Evolutionary conservation across 2,888 invertebrate genomes (phyloP), one percentile per base, ranked within the genome.

Genomic region (Yponomeuta evonymella): DNA sequence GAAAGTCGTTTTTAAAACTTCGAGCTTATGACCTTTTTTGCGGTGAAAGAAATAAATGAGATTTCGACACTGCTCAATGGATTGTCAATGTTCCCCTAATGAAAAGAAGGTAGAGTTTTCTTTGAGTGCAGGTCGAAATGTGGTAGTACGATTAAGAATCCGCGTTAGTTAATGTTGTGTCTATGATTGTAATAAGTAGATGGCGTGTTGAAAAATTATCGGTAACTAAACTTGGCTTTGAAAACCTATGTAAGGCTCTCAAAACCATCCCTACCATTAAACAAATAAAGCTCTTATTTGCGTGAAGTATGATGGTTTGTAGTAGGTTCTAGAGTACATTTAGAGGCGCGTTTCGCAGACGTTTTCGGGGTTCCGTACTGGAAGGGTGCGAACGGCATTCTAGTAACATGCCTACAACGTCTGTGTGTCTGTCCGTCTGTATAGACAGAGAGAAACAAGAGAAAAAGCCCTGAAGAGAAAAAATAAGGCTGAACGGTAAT

Each of bases 161-260:
- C 79, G 82, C 85, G 87, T 88, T 88, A 84, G 89, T 89, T 90
- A 89, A 89, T 90, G 88, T 84, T 87, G 84, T 86, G 88, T 84
- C 89, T 90, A 89, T 88, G 90, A 90, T 90, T 86, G 89, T 90
- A 91, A 90, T 92, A 91, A 91, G 92, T 90, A 89, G 90, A 91
- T 86, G 90, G 89, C 89, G 90, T 90, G 92, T 91, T 91, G 91
- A 92, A 91, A 90, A 92, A 92, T 91, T 91, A 90, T 91, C 90
- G 88, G 88, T 83, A 58, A 82, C 88, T 51, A 29, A 58, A 58
- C 51, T 58, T 58, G 51, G 15, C 10, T 23, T 29, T 48, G 29
- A 29, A 29, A 51, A 29, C 2, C 29, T 68, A 68, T 68, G 10
- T 68, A 6, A 58, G 3, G 51, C 51, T 15, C 15, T 15, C 51